A percentile compares a stretch with the other conserved stretches of the same genome.
Conservation (phyloP, 2,888 invertebrate species). For the Hypomecis punctinalis region DNA sequence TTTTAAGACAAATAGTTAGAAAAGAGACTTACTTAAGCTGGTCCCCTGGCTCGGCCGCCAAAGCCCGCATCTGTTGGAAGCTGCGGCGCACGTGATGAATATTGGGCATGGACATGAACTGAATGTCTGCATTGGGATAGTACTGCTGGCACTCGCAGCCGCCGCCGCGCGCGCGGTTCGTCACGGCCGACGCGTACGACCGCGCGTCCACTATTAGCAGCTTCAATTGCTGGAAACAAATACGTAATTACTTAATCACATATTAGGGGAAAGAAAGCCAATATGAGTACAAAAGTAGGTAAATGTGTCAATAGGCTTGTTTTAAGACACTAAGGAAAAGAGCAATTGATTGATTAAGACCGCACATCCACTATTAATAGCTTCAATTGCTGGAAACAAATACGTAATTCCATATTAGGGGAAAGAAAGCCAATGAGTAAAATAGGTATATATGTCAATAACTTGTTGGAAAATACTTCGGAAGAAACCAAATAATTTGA, state of each 20-base stretch:
- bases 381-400: slow-evolving; percentile 83
- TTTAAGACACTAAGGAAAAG: no score
- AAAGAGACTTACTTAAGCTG: slow-evolving; percentile 87
- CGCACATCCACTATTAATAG: slow-evolving; percentile 97
- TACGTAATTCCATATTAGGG: no score
- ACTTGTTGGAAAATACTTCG: no score
- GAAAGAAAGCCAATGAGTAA: no score
- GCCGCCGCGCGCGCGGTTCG: slow-evolving; percentile 98
- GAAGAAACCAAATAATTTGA: no score
- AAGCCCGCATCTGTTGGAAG: slow-evolving; percentile 93
- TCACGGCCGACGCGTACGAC: slow-evolving; percentile 97
- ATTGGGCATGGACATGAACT: slow-evolving; percentile 98
- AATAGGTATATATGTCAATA: no score
- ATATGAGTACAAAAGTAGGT: no score
- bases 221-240: slow-evolving; percentile 83
- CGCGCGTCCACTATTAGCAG: slow-evolving; percentile 97
- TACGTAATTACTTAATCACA: no score
- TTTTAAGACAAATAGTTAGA: not conserved
- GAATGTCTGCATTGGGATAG: slow-evolving; percentile 97
- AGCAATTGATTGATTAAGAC: slow-evolving; percentile 85
- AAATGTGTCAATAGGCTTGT: no score
- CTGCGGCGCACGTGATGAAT: slow-evolving; percentile 98
- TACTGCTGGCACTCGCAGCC: slow-evolving; percentile 98
- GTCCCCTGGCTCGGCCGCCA: slow-evolving; percentile 92
- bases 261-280: no score